Percentiles rank a stretch among this genome's conserved stretches.
phyloP scores from a whole-genome alignment of 2,888 invertebrate genomes.

The Cacoxenus indagator region DNA sequence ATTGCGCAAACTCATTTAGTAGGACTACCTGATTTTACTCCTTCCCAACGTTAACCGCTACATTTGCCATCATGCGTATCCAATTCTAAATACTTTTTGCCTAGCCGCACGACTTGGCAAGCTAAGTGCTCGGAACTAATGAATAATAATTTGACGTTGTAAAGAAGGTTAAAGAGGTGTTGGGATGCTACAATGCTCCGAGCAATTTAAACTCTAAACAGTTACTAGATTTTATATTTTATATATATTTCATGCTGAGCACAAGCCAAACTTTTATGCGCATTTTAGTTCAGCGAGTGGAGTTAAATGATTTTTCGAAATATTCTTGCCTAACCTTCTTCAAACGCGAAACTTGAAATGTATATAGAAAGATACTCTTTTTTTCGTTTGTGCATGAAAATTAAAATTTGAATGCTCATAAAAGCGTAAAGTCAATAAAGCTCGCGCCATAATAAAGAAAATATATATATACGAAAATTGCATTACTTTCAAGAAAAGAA shows the following conservation, averaged over 20 bases:
- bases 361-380: background rate
- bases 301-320: too few species aligned
- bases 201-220: constrained; percentile 43
- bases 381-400: constrained; percentile 32
- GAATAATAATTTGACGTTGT: background rate
- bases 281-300: background rate
- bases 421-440: constrained; percentile 54
- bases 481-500: constrained; percentile 31
- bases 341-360: constrained; percentile 8
- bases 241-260: constrained; percentile 9
- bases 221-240: constrained; percentile 32
- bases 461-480: constrained; percentile 20
- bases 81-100: background rate
- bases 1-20: too few species aligned
- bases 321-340: too few species aligned
- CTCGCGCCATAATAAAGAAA: constrained; percentile 36
- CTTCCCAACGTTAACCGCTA: too few species aligned
- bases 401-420: constrained; percentile 54
- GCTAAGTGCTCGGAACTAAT: too few species aligned
- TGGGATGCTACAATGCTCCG: constrained; percentile 45
- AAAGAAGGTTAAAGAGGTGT: constrained; percentile 42
- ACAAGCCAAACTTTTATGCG: constrained; percentile 10
- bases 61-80: too few species aligned
- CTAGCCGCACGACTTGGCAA: background rate
- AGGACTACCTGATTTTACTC: too few species aligned